Percentiles rank a stretch among this genome's conserved stretches.
Evolutionary conservation across 2,797 vertebrate species (phyloP).

Genomic region (Phoeniculus purpureus): DNA sequence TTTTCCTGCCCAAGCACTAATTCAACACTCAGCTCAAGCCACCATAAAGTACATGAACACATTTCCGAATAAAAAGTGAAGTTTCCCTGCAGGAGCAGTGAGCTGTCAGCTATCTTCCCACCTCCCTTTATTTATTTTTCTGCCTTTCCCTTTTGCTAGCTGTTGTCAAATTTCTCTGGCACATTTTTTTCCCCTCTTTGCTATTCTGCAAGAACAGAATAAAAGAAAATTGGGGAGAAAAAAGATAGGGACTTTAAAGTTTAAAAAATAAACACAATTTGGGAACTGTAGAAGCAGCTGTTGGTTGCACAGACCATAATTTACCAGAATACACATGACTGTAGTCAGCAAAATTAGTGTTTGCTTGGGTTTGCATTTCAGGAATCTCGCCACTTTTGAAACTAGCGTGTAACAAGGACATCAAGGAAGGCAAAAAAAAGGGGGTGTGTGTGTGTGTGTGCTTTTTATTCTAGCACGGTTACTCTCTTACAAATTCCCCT

Average conservation of each 20-base stretch:
- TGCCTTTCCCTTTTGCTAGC: constrained; percentile 20
- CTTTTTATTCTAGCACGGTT: background rate
- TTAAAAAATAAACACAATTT: constrained; percentile 60
- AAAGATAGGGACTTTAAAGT: constrained; percentile 18
- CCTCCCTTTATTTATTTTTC: constrained; percentile 52
- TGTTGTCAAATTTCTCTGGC: constrained; percentile 47
- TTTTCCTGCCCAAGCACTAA: background rate
- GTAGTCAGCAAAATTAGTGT: constrained; percentile 70
- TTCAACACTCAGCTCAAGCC: constrained; percentile 27
- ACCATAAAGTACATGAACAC: constrained; percentile 46
- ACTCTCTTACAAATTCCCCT: background rate
- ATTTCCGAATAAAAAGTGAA: constrained; percentile 61
- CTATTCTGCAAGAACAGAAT: constrained; percentile 1
- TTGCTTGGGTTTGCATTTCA: constrained; percentile 64
- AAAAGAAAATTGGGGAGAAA: background rate
- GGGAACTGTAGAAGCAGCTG: constrained; percentile 55
- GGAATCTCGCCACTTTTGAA: constrained; percentile 36
- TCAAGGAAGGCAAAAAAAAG: constrained; percentile 19
- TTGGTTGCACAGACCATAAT: constrained; percentile 51
- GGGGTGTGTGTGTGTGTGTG: too few relatives aligned
- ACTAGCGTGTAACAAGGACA: constrained; percentile 10
- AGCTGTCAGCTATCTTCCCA: constrained; percentile 41
- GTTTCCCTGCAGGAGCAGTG: constrained; percentile 21
- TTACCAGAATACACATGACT: constrained; percentile 55
- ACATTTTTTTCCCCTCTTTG: background rate